Evolutionary conservation across 1,140 invertebrate genomes (phyloP).

Genomic region (Lepidurus couesii): DNA sequence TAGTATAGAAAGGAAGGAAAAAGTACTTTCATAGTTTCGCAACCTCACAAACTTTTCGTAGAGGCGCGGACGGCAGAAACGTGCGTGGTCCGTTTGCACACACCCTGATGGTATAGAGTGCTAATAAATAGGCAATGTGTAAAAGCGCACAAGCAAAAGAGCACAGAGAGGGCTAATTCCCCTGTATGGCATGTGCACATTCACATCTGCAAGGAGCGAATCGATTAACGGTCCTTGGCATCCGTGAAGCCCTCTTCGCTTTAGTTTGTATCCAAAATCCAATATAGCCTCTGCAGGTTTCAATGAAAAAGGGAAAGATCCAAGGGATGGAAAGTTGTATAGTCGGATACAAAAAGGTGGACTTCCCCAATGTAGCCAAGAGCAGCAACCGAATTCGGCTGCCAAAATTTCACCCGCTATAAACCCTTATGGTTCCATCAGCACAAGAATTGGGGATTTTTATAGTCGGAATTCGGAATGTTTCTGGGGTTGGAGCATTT

Average conservation of each 20-base stretch:
- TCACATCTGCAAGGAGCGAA: slow-evolving; percentile 35
- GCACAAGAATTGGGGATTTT: background rate
- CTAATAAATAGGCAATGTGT: slow-evolving; percentile 22
- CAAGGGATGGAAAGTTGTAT: background rate
- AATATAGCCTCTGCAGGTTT: background rate
- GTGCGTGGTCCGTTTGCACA: background rate
- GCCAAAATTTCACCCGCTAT: background rate
- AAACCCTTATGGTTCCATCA: background rate
- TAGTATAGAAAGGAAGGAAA: too few relatives aligned
- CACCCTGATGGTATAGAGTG: background rate
- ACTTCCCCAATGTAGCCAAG: background rate
- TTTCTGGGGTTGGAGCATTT: background rate
- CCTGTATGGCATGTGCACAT: slow-evolving; percentile 6
- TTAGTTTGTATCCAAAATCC: background rate
- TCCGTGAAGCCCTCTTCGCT: slow-evolving; percentile 31
- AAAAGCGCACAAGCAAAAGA: slow-evolving; percentile 1
- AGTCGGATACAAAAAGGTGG: background rate
- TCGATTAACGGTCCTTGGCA: slow-evolving; percentile 34
- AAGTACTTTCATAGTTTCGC: too few relatives aligned
- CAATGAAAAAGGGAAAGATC: slow-evolving; percentile 1
- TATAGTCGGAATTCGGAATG: background rate
- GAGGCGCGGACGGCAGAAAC: background rate
- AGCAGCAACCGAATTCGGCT: background rate
- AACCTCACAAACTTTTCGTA: background rate
- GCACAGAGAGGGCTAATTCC: slow-evolving; percentile 12